Base-by-base conservation (phyloP, 2,888 invertebrate species). In the Synanthedon andrenaeformis region DNA sequence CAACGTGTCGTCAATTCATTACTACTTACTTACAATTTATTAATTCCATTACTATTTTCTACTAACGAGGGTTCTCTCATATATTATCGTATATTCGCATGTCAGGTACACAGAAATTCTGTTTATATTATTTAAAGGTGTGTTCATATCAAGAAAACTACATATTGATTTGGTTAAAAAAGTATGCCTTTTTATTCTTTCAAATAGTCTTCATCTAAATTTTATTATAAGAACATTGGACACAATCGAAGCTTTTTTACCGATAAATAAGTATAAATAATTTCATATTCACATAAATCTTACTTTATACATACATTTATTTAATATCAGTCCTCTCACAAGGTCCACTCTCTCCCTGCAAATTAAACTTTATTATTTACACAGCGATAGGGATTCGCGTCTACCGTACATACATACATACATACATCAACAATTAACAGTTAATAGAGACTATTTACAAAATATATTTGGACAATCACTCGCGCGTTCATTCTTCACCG, bases 241-340 rank as follows among this genome's bases (percentile, higher is more conserved):
- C 87, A 87, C 86, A 79, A 87, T 87, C 78, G 85, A 86, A 85
- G 85, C 86, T 86, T 87, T 82, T 80, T 87, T 84, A 87, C 87
- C 84, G 82, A 85, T 87, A 87, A 87, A 87, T 87, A 87, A 87
- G 86, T 87, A 87, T 87, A 87, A 87, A 87, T 87, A 87, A 87
- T 87, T 86, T 87, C 72, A 85, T 87, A 86, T 87, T 87, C 87
- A 87, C 86, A 87, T 87, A 86, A 81, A 87, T 86, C 70, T 78
- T 81, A 83, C 84, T 84, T 74, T 85, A 81, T 86, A 86, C 85
- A 86, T 86, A 86, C 86, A 86, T 86, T 85, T 83, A 84, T 82
- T 83, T 83, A 81, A 86, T 85, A 87, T 87, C 87, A 87, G 87
- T 87, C 87, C 87, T 86, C 86, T 84, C 86, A 86, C 85, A 87